A percentile compares a stretch with the other conserved stretches of the same genome.
Evolutionary conservation across 2,797 vertebrate genomes (phyloP).

Genomic region (Botia almorhae): DNA sequence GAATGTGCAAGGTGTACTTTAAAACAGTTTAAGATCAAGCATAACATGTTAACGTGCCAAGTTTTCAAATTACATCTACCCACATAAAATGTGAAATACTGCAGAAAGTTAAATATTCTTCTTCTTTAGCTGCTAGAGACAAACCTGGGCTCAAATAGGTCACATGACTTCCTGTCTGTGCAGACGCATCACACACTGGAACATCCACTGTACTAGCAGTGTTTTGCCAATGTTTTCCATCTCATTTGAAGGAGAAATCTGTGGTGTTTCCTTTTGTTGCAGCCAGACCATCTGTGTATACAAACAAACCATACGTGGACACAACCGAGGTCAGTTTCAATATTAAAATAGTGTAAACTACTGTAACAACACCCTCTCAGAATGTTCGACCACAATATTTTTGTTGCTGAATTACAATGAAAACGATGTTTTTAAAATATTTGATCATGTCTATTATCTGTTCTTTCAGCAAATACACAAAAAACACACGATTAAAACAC

Average conservation of each 20-base stretch:
- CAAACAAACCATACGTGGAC: conserved; percentile 70
- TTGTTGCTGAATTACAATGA: not conserved
- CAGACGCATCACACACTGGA: not conserved
- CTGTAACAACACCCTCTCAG: conserved; percentile 44
- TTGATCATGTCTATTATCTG: not conserved
- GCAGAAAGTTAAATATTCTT: not conserved
- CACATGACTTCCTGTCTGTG: not conserved
- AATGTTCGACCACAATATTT: not conserved
- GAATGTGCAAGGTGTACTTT: too few species aligned
- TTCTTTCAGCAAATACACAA: not conserved
- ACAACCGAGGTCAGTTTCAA: conserved; percentile 76
- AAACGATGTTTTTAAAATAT: not conserved
- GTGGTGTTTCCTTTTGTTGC: conserved; percentile 78
- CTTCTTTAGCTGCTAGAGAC: not conserved
- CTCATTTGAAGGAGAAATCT: conserved; percentile 78
- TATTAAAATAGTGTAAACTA: conserved; percentile 73
- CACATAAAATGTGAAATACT: not conserved
- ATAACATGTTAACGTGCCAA: too few species aligned
- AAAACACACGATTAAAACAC: not conserved
- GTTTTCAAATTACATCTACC: too few species aligned
- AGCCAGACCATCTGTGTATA: conserved; percentile 68
- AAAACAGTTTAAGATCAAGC: not conserved
- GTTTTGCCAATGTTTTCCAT: conserved; percentile 73
- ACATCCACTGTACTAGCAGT: conserved; percentile 60
- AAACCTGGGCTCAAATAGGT: not conserved